Conservation (phyloP, 2,113 vertebrate genomes). For the Pachycephala philippinensis region DNA sequence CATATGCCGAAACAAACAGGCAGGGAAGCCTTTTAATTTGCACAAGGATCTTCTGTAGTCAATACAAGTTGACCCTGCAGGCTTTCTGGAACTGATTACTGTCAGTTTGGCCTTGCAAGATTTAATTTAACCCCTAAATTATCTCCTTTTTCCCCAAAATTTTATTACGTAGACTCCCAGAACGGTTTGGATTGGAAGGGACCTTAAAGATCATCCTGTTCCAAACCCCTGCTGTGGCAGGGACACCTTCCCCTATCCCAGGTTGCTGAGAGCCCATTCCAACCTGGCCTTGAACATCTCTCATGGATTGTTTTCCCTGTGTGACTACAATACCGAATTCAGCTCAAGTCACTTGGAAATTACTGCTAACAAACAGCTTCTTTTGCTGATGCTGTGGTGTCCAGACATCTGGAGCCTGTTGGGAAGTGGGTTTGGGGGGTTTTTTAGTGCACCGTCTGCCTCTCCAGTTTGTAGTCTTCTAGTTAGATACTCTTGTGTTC, state of each 20-base stretch:
- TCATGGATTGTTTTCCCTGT: background rate
- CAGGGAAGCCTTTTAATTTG: background rate
- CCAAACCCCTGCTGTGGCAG: background rate
- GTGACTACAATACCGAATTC: background rate
- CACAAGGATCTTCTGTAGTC: background rate
- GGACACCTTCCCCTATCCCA: background rate
- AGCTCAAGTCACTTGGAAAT: background rate
- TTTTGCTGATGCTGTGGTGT: background rate
- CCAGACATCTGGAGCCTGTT: background rate
- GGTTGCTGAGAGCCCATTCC: background rate
- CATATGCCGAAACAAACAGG: background rate
- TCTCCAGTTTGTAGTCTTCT: background rate
- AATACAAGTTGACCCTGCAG: background rate
- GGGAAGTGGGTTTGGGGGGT: background rate
- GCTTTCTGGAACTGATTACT: background rate
- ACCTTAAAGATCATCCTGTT: background rate
- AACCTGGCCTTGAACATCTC: background rate
- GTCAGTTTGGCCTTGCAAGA: background rate
- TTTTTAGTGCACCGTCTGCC: background rate
- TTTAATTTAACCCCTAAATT: background rate
- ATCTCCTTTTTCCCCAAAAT: background rate
- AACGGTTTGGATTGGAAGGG: background rate
- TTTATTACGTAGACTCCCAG: background rate
- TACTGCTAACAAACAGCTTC: background rate
- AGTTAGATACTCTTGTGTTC: background rate